A percentile compares a stretch with the other conserved stretches of the same genome.
Conservation (phyloP, 1,140 invertebrate species). For the Megathymus violae region DNA sequence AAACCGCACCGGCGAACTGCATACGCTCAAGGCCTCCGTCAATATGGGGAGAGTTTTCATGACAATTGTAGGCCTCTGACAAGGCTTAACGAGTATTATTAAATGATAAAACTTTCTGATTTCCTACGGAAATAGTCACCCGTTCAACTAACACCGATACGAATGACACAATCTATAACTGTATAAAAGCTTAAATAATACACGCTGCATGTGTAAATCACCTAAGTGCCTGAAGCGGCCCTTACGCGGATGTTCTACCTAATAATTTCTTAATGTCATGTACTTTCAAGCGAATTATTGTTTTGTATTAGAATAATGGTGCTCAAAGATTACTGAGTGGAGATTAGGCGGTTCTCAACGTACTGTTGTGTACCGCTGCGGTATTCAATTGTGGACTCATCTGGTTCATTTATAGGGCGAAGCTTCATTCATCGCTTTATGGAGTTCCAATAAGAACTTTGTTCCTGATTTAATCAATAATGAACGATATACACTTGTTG, state of each 20-base stretch:
- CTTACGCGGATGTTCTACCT: slow-evolving; percentile 77
- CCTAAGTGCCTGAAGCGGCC: slow-evolving; percentile 63
- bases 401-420: slow-evolving; percentile 12
- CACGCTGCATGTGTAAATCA: slow-evolving; percentile 30
- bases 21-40: too few relatives aligned
- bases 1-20: too few relatives aligned
- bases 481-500: not conserved
- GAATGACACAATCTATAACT: too few relatives aligned
- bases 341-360: slow-evolving; percentile 53
- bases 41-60: too few relatives aligned
- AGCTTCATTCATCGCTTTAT: not conserved
- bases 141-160: too few relatives aligned
- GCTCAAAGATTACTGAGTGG: slow-evolving; percentile 66
- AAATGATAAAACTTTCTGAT: too few relatives aligned
- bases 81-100: too few relatives aligned
- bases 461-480: not conserved
- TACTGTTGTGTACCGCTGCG: slow-evolving; percentile 12
- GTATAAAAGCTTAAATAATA: not conserved
- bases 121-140: too few relatives aligned
- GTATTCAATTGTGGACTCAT: slow-evolving; percentile 28
- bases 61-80: too few relatives aligned
- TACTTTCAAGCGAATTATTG: slow-evolving; percentile 79
- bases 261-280: slow-evolving; percentile 82
- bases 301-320: slow-evolving; percentile 78
- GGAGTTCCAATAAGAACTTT: not conserved